Base-by-base conservation (phyloP, 2,113 vertebrate species). In the Sciurus niger region DNA sequence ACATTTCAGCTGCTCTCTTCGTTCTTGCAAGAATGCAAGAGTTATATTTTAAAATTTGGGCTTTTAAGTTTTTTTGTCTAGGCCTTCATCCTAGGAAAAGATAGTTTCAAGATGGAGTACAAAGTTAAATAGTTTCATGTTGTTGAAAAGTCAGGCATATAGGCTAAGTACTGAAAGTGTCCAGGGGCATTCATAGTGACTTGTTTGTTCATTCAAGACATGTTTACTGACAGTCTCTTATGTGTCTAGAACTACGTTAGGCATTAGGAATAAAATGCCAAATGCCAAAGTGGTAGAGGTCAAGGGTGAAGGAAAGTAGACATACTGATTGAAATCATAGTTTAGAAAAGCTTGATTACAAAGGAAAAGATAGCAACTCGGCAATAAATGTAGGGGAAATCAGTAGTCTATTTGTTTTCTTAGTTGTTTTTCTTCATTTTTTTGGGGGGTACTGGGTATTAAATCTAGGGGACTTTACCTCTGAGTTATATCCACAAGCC, bases 101-200 rank as follows among this genome's bases (percentile, higher is more conserved):
- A 65, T 7, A 65, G 6, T 85, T 97, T 85, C 8, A 73, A 46
- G 34, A 40, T 77, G 65, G 78, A 92, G 51, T 67, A 84, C 73
- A 85, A 25, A 90, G 65, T 74, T 73, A 46, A 55, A 32, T 68
- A 91, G 65, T 94, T 82, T 43, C 37, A 53, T 53, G 12, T 51
- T 85, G 40, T 51, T 76, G 93, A 84, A 91, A 94, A 60, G 43
- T 48, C 67, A 58, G 16, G 22, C 58, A 46, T 77, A 17, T 63
- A 89, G 74, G 34, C 67, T 43, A 92, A 97, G 18, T 89, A 90
- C 55, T 94, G 67, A 72, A 82, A 93, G 63, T 73, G 12, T 92
- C 46, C 77, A 48, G 46, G 43, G 40, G 6, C 34, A 77, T 92
- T 95, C n/a, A 37, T 46, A 94, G 53, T 55, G 43, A 86, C 5